Conservation (phyloP, 2,888 invertebrate genomes). For the Hydrotaea cyrtoneurina region DNA sequence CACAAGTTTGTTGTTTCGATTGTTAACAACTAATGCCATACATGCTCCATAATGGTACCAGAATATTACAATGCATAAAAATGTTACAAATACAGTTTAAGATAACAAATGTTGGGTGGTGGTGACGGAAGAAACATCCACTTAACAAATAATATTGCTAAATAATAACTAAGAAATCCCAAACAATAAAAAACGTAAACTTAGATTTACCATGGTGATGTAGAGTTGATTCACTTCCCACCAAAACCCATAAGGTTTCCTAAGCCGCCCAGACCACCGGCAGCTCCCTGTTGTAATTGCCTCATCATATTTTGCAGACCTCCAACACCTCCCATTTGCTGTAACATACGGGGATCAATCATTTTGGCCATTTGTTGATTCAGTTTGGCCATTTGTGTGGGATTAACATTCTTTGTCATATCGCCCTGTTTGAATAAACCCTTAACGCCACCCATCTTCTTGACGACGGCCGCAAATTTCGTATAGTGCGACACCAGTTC, state of each 20-base stretch:
- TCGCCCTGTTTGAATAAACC: slow-evolving; percentile 99
- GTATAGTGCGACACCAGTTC: slow-evolving; percentile 99
- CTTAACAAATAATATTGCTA: slow-evolving; percentile 64
- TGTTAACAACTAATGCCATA: slow-evolving; percentile 6
- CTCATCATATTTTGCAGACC: slow-evolving; percentile 99
- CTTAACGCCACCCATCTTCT: slow-evolving; percentile 99
- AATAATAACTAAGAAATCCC: slow-evolving; percentile 51
- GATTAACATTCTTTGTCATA: slow-evolving; percentile 99
- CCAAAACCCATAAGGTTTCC: slow-evolving; percentile 83
- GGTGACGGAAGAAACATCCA: slow-evolving; percentile 38
- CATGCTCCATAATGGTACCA: background rate
- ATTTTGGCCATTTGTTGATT: slow-evolving; percentile 99
- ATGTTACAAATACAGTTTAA: background rate
- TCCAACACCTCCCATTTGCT: slow-evolving; percentile 98
- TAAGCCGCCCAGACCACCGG: slow-evolving; percentile 84
- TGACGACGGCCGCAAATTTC: slow-evolving; percentile 99
- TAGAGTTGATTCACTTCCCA: slow-evolving; percentile 75
- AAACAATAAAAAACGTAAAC: slow-evolving; percentile 40
- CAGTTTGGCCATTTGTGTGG: slow-evolving; percentile 98
- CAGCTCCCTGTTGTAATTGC: slow-evolving; percentile 85
- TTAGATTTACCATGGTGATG: slow-evolving; percentile 51
- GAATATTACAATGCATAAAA: slow-evolving; percentile 20
- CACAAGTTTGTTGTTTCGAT: background rate
- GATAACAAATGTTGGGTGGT: slow-evolving; percentile 21
- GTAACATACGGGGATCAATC: slow-evolving; percentile 99